Evolutionary conservation across 2,113 vertebrate species (phyloP).

Genomic region (Dendropsophus ebraccatus): DNA sequence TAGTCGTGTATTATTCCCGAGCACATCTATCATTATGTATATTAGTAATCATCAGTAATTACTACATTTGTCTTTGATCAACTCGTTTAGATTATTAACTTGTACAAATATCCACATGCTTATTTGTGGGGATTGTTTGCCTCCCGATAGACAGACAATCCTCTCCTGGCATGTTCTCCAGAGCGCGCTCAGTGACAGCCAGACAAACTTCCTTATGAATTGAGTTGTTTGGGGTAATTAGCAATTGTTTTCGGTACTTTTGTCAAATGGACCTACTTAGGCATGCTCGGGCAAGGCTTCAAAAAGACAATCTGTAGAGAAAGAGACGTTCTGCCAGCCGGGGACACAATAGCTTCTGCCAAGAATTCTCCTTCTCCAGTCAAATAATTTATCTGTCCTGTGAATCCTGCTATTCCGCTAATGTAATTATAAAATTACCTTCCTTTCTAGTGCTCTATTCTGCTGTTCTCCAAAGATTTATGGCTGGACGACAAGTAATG

Average conservation of each 20-base stretch:
- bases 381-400: slow-evolving; percentile 49
- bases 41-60: slow-evolving; percentile 33
- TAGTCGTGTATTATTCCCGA: not conserved
- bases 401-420: slow-evolving; percentile 49
- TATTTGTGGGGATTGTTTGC: slow-evolving; percentile 25
- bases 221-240: slow-evolving; percentile 89
- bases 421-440: slow-evolving; percentile 58
- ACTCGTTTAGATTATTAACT: slow-evolving; percentile 5
- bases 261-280: slow-evolving; percentile 55
- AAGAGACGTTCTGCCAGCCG: slow-evolving; percentile 31
- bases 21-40: not conserved
- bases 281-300: slow-evolving; percentile 46
- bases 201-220: slow-evolving; percentile 82
- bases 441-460: slow-evolving; percentile 18
- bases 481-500: slow-evolving; percentile 16
- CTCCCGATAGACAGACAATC: slow-evolving; percentile 23
- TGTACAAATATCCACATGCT: slow-evolving; percentile 2
- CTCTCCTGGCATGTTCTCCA: slow-evolving; percentile 82
- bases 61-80: slow-evolving; percentile 12
- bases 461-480: not conserved
- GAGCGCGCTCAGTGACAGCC: slow-evolving; percentile 80
- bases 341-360: slow-evolving; percentile 37
- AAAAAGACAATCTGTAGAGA: slow-evolving; percentile 41
- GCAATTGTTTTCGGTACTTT: slow-evolving; percentile 76
- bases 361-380: slow-evolving; percentile 34